These are phyloP conservation scores for Petrophora chlorosata DNA, from an alignment of 2,888 invertebrate species.

Conservation along the genomic window DNA sequence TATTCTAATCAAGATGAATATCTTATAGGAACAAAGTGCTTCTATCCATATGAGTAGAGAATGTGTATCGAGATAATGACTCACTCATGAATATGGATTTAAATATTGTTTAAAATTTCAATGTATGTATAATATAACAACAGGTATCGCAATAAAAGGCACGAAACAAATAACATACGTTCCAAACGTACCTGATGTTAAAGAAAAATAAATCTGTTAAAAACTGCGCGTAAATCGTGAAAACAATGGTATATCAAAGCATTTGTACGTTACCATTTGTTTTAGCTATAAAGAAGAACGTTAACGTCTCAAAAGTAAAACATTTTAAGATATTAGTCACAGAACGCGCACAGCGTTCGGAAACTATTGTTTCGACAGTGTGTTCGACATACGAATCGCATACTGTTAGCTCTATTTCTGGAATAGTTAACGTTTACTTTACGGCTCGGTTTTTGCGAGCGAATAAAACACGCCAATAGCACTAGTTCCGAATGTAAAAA, in stretches of 20 bases:
- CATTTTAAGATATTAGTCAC: constrained; percentile 70
- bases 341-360: constrained; percentile 48
- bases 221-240: constrained; percentile 34
- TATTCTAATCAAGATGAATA: constrained; percentile 32
- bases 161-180: constrained; percentile 17
- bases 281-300: constrained; percentile 51
- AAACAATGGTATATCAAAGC: constrained; percentile 48
- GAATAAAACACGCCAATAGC: constrained; percentile 56
- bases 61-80: constrained; percentile 23
- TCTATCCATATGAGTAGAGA: constrained; percentile 14
- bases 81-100: constrained; percentile 25
- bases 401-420: constrained; percentile 69
- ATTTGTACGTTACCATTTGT: constrained; percentile 49
- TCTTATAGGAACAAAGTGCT: constrained; percentile 20
- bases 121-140: constrained; percentile 16
- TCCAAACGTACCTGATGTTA: constrained; percentile 16
- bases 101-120: constrained; percentile 14
- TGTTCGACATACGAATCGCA: constrained; percentile 68
- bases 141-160: constrained; percentile 24
- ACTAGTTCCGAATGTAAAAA: constrained; percentile 49
- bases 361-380: constrained; percentile 71
- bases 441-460: constrained; percentile 64
- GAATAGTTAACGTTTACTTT: constrained; percentile 65
- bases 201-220: constrained; percentile 36
- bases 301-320: constrained; percentile 60